Evolutionary conservation across 2,113 vertebrate species (phyloP).

Genomic region (Pandion haliaetus): DNA sequence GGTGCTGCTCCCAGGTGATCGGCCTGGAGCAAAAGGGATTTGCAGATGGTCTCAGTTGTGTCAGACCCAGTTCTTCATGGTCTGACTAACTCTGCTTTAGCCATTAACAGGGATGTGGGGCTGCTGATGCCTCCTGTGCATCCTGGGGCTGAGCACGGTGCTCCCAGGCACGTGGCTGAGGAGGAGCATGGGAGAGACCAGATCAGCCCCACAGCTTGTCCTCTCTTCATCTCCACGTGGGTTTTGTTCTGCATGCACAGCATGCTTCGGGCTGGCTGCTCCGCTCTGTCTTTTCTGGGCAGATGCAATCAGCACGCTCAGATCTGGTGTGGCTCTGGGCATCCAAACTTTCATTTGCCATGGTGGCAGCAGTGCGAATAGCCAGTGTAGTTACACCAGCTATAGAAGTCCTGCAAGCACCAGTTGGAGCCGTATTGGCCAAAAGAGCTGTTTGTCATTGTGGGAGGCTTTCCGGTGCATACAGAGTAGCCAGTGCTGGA

Average conservation of each 20-base stretch:
- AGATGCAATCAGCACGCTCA: background rate
- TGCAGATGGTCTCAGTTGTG: background rate
- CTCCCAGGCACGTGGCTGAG: fast-evolving
- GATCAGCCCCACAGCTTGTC: background rate
- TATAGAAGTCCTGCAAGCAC: background rate
- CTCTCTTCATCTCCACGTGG: background rate
- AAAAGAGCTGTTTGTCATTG: background rate
- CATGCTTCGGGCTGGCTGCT: background rate
- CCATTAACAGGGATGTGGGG: background rate
- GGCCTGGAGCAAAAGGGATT: background rate
- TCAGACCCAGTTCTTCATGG: background rate
- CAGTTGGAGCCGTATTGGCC: background rate
- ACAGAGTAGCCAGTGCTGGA: background rate
- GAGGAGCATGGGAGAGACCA: background rate
- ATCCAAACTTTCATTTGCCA: background rate
- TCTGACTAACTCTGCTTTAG: background rate
- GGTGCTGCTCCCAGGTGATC: background rate
- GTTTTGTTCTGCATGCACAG: background rate
- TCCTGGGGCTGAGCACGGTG: fast-evolving
- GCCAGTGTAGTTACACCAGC: background rate
- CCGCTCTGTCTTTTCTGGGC: fast-evolving
- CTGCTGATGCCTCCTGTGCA: background rate
- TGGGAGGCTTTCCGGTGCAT: background rate
- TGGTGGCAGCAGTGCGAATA: background rate
- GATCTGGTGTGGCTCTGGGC: background rate